These are phyloP conservation scores for Varanus komodoensis DNA, from an alignment of 2,113 vertebrate species.

Conservation along the genomic window DNA sequence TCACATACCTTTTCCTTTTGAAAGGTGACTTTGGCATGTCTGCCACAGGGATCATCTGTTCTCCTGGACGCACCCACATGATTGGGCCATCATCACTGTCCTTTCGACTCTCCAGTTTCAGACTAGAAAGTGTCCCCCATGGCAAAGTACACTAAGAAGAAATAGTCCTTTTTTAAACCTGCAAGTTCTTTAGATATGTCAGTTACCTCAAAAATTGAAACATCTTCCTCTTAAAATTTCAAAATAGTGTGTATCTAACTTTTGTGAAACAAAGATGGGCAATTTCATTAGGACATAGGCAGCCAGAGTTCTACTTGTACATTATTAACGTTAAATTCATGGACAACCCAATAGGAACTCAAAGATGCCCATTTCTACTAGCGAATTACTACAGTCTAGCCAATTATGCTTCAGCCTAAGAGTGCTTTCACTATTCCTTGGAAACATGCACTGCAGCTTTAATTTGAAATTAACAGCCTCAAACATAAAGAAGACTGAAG, in stretches of 20 bases:
- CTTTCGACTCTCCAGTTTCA: conserved; percentile 89
- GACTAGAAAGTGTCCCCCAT: conserved; percentile 94
- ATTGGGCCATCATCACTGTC: conserved; percentile 98
- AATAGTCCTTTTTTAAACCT: conserved; percentile 61
- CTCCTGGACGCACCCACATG: conserved; percentile 98
- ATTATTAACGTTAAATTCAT: not conserved
- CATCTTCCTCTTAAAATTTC: not conserved
- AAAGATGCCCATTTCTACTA: not conserved
- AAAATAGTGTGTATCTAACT: not conserved
- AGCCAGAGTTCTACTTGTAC: not conserved
- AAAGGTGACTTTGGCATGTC: conserved; percentile 99
- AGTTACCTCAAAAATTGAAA: not conserved
- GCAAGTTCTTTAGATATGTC: conserved; percentile 40
- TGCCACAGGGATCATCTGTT: conserved; percentile 98
- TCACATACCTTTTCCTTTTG: conserved; percentile 93
- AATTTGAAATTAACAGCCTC: not conserved
- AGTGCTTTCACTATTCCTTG: not conserved
- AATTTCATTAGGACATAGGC: not conserved
- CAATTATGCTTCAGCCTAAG: not conserved
- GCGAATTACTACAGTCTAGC: not conserved
- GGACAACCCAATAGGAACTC: not conserved
- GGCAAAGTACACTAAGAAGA: conserved; percentile 90
- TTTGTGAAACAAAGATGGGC: not conserved
- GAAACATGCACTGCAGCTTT: not conserved
- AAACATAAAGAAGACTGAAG: not conserved